Percentiles rank a stretch among this genome's conserved stretches.
Conservation (phyloP, 2,113 vertebrate species). For the Phoxinus phoxinus region DNA sequence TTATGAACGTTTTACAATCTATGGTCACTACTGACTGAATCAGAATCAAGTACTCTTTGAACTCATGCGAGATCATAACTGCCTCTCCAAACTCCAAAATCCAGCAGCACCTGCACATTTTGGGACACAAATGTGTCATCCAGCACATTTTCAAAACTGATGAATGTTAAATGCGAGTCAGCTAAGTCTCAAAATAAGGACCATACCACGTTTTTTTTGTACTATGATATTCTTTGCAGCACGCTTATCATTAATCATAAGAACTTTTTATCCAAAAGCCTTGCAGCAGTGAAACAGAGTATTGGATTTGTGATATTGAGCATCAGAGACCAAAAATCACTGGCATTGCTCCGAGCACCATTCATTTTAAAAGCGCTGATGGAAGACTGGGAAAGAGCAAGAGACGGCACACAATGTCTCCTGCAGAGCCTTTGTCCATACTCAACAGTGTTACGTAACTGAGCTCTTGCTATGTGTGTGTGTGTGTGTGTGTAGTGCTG, state of each 20-base stretch:
- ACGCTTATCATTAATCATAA: not conserved
- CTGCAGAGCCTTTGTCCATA: conserved; percentile 20
- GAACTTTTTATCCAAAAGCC: not conserved
- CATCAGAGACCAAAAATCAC: not conserved
- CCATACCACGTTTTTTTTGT: not conserved
- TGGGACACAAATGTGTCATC: too few species aligned
- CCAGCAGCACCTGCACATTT: not conserved
- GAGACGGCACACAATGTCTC: conserved; percentile 20
- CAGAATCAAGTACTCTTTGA: not conserved
- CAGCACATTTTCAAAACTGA: not conserved
- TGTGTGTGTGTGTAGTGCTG: not conserved
- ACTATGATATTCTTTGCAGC: not conserved
- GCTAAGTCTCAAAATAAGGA: not conserved
- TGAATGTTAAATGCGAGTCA: not conserved
- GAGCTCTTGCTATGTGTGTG: not conserved
- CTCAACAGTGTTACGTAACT: conserved; percentile 28
- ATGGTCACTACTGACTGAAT: conserved; percentile 1
- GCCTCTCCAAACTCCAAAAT: not conserved
- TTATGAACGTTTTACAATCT: not conserved
- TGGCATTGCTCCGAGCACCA: not conserved
- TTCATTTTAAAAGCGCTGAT: conserved; percentile 21
- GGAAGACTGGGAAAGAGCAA: conserved; percentile 6
- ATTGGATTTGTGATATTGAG: conserved; percentile 29
- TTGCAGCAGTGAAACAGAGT: not conserved
- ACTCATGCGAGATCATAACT: not conserved